Percentiles rank a stretch among this genome's conserved stretches.
Evolutionary conservation across 2,113 vertebrate species (phyloP).

Genomic region (Megaleporinus macrocephalus): DNA sequence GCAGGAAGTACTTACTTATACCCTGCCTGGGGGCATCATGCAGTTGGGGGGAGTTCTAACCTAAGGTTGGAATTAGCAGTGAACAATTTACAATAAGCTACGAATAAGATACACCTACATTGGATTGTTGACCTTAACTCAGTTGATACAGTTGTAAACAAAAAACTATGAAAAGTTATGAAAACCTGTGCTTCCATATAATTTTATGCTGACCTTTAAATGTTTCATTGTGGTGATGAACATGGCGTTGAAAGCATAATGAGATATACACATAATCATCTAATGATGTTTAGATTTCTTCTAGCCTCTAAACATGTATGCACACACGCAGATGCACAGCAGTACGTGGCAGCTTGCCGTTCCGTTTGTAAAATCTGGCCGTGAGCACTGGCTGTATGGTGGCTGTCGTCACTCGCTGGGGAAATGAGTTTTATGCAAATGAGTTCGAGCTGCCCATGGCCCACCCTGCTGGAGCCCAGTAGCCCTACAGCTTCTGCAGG

Average conservation of each 20-base stretch:
- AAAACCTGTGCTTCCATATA: too few relatives aligned
- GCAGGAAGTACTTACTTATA: too few relatives aligned
- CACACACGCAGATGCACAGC: slow-evolving; percentile 16
- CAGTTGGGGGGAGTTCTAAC: too few relatives aligned
- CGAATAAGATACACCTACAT: too few relatives aligned
- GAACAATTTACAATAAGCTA: too few relatives aligned
- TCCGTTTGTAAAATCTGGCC: slow-evolving; percentile 27
- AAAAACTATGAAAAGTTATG: too few relatives aligned
- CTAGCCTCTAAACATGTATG: not conserved
- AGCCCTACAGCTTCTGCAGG: slow-evolving; percentile 16
- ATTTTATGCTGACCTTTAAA: too few relatives aligned
- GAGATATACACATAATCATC: not conserved
- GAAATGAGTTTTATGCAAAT: slow-evolving; percentile 45
- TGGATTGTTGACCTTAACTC: too few relatives aligned
- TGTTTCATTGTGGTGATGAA: too few relatives aligned
- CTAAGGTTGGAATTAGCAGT: too few relatives aligned
- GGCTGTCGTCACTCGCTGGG: not conserved
- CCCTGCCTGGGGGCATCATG: too few relatives aligned
- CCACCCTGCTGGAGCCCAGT: not conserved
- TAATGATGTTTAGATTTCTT: slow-evolving; percentile 9
- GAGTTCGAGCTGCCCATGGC: slow-evolving; percentile 7
- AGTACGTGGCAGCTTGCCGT: slow-evolving; percentile 4
- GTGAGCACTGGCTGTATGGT: slow-evolving; percentile 10
- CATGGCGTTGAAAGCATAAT: not conserved
- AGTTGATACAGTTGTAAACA: too few relatives aligned